Evolutionary conservation across 2,113 vertebrate genomes (phyloP).

Genomic region (Microcebus ravelobensis): DNA sequence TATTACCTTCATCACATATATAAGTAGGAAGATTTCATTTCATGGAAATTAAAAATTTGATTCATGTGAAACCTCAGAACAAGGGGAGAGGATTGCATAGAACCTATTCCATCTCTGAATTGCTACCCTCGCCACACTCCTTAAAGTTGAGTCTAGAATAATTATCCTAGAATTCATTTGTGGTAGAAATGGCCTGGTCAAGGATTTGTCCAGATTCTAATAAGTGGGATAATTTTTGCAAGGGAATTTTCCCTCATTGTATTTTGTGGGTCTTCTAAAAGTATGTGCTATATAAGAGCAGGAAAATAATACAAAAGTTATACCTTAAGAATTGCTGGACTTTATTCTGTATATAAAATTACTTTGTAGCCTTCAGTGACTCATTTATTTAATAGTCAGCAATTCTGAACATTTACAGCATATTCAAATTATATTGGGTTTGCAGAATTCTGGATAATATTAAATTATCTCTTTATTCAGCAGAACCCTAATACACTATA

Average conservation of each 20-base stretch:
- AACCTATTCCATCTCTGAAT: background rate
- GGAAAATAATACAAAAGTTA: background rate
- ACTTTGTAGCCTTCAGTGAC: background rate
- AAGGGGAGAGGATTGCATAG: background rate
- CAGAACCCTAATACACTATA: background rate
- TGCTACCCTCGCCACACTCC: background rate
- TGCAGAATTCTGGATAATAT: background rate
- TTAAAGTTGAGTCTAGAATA: background rate
- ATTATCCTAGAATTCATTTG: background rate
- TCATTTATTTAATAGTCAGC: background rate
- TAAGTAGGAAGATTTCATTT: background rate
- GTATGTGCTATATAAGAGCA: background rate
- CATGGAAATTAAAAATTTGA: constrained; percentile 21
- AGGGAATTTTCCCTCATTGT: background rate
- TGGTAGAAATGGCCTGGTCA: background rate
- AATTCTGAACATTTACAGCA: background rate
- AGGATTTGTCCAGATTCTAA: background rate
- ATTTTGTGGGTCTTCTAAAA: background rate
- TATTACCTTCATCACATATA: background rate
- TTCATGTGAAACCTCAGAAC: background rate
- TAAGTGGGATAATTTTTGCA: background rate
- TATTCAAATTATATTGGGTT: background rate
- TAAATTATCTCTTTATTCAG: constrained; percentile 9
- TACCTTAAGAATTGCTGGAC: background rate
- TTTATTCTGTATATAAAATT: background rate